Conservation (phyloP, 2,797 vertebrate species). For the Masticophis lateralis region DNA sequence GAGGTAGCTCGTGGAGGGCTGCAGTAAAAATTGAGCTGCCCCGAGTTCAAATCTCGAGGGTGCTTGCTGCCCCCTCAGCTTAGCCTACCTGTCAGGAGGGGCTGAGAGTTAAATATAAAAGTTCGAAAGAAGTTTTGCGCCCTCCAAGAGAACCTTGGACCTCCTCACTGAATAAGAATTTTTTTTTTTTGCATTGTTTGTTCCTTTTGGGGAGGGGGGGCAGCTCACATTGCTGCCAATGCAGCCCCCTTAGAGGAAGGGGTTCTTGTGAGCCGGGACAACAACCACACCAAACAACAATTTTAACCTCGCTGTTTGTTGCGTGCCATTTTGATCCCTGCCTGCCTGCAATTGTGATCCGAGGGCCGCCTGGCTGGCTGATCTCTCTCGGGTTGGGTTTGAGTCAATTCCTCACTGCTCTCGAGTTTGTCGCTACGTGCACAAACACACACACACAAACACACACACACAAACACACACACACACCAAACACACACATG, state of each 20-base stretch:
- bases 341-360: no score
- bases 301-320: neutral
- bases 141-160: neutral
- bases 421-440: neutral
- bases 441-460: neutral
- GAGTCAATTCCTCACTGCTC: neutral
- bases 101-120: neutral
- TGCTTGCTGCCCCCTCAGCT: neutral
- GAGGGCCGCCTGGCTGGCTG: neutral
- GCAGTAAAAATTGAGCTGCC: neutral
- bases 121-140: neutral
- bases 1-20: neutral
- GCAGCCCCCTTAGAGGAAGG: neutral
- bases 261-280: accelerated
- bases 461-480: no score
- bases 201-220: neutral
- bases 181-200: neutral
- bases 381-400: neutral
- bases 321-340: neutral
- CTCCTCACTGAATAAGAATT: neutral
- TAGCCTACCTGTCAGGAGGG: neutral
- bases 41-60: neutral
- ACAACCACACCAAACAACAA: neutral
- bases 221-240: no score
- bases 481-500: no score